Conservation (phyloP, 2,797 vertebrate species). For the Pogonophryne albipinna region DNA sequence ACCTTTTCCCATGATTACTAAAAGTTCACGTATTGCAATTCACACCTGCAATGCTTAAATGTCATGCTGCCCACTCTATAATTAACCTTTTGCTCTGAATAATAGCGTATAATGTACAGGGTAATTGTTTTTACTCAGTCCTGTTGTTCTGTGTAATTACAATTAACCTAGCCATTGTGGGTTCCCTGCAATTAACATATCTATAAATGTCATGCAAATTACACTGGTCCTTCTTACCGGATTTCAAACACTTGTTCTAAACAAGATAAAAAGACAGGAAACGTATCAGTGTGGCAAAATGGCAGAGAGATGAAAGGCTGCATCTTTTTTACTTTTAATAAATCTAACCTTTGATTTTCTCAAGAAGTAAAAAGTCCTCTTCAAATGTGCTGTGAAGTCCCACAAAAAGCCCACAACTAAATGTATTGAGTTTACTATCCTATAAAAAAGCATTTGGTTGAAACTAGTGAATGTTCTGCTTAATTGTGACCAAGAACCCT, state of each 20-base stretch:
- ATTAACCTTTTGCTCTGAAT: constrained; percentile 20
- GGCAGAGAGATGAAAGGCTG: neutral
- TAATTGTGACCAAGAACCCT: neutral
- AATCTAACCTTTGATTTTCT: neutral
- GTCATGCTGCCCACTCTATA: constrained; percentile 13
- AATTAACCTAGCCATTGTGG: constrained; percentile 4
- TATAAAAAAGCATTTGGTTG: neutral
- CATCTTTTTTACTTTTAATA: neutral
- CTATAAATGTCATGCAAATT: constrained; percentile 15
- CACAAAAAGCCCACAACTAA: neutral
- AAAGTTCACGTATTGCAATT: constrained; percentile 31
- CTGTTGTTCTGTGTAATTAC: constrained; percentile 1
- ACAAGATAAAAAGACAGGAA: neutral
- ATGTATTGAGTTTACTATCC: neutral
- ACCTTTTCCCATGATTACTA: constrained; percentile 27
- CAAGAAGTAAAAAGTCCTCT: neutral
- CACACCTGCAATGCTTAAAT: constrained; percentile 29
- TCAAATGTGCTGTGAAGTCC: neutral
- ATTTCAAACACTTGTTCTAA: neutral
- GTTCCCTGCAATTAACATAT: neutral
- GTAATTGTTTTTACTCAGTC: constrained; percentile 15
- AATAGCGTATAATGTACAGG: neutral
- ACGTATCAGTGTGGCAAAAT: neutral
- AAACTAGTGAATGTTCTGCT: neutral
- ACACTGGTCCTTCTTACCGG: neutral